These are phyloP conservation scores for Diaprepes abbreviatus DNA, from an alignment of 2,888 invertebrate species.

Conservation along the genomic window DNA sequence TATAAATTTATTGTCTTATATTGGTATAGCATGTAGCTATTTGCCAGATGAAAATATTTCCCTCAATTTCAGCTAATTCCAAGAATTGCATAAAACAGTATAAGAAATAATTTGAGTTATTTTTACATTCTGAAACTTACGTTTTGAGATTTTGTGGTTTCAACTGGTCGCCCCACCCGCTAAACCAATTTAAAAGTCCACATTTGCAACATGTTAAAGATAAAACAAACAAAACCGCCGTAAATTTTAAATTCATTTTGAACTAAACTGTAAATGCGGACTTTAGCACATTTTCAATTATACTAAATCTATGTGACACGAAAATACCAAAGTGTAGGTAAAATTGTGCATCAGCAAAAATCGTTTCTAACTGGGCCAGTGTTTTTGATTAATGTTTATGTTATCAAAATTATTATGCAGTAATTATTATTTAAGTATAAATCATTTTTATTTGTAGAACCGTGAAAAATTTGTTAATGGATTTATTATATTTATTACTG, in stretches of 20 bases:
- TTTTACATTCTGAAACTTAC: constrained; percentile 32
- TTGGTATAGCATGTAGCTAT: no score
- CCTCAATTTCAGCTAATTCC: no score
- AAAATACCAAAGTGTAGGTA: constrained; percentile 4
- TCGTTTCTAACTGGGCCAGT: constrained; percentile 26
- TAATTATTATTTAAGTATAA: not conserved
- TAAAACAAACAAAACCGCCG: constrained; percentile 25
- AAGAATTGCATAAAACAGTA: no score
- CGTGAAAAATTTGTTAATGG: no score
- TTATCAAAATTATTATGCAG: constrained; percentile 4
- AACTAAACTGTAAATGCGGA: constrained; percentile 20
- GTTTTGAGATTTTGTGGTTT: constrained; percentile 9
- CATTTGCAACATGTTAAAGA: constrained; percentile 23
- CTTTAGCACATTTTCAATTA: constrained; percentile 33
- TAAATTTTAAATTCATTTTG: constrained; percentile 21
- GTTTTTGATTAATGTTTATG: constrained; percentile 21
- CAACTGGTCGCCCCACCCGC: constrained; percentile 25
- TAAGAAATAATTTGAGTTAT: no score
- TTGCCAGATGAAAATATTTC: no score
- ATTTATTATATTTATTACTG: no score
- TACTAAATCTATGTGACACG: constrained; percentile 10
- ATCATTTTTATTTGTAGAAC: not conserved
- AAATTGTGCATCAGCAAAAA: constrained; percentile 33
- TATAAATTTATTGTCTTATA: no score
- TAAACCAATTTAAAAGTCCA: constrained; percentile 35